A percentile compares a stretch with the other conserved stretches of the same genome.
These are phyloP conservation scores for Drosophila suzukii DNA, from an alignment of 1,140 invertebrate genomes.

Conservation along the genomic window DNA sequence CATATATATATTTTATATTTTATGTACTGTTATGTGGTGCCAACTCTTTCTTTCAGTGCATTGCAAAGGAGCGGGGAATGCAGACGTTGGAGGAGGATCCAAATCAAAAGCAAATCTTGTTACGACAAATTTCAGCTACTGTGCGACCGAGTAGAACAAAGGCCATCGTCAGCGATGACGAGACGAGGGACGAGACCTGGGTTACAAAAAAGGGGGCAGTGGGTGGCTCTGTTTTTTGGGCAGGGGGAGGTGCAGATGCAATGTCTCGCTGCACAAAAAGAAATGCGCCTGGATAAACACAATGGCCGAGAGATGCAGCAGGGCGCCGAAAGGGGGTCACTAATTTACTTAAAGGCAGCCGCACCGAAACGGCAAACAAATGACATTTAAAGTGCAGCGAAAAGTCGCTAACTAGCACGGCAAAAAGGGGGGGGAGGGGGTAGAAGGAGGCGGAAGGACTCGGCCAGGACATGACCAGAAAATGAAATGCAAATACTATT, in stretches of 20 bases:
- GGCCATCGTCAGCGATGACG: conserved; percentile 37
- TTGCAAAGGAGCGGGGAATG: conserved; percentile 9
- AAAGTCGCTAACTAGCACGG: conserved; percentile 79
- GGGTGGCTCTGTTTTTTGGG: neutral
- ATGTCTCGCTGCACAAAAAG: conserved; percentile 69
- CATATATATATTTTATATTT: too few species aligned
- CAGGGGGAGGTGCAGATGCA: conserved; percentile 10
- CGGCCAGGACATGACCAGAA: conserved; percentile 47
- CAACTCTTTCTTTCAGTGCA: conserved; percentile 1
- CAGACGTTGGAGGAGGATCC: conserved; percentile 41
- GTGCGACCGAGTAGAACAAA: conserved; percentile 75
- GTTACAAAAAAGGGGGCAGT: neutral
- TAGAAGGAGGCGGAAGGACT: conserved; percentile 25
- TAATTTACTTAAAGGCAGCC: conserved; percentile 78
- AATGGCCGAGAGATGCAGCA: conserved; percentile 40
- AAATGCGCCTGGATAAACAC: conserved; percentile 75
- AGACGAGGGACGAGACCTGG: conserved; percentile 20
- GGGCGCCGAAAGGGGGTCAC: conserved; percentile 33
- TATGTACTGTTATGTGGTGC: too few species aligned
- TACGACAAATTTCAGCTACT: conserved; percentile 75
- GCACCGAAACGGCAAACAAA: conserved; percentile 70
- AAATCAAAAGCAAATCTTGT: conserved; percentile 81
- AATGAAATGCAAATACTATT: conserved; percentile 82
- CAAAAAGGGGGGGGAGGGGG: neutral
- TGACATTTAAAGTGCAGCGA: conserved; percentile 82